Conservation (phyloP, 2,797 vertebrate genomes). For the Pogonophryne albipinna region DNA sequence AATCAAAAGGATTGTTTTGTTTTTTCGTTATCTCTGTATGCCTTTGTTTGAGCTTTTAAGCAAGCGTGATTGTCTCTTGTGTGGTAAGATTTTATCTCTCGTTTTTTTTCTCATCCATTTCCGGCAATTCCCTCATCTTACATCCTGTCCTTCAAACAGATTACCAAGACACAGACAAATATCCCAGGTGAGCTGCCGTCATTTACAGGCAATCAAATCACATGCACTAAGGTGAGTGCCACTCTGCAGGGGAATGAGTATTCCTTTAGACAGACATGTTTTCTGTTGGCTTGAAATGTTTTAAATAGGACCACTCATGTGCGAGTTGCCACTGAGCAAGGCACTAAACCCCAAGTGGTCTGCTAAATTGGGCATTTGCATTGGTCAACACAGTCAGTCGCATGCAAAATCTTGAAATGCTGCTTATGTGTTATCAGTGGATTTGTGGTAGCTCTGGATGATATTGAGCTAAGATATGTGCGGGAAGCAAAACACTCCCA, state of each 20-base stretch:
- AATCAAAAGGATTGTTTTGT: not conserved
- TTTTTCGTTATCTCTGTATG: not conserved
- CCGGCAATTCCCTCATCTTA: constrained; percentile 57
- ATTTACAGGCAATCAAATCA: constrained; percentile 66
- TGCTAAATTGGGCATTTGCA: not conserved
- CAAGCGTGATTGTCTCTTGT: constrained; percentile 27
- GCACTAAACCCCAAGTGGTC: not conserved
- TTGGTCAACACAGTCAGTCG: no score
- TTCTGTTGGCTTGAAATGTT: not conserved
- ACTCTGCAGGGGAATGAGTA: constrained; percentile 23
- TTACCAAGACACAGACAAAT: constrained; percentile 54
- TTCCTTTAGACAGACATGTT: constrained; percentile 25
- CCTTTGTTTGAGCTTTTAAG: constrained; percentile 43
- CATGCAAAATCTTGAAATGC: not conserved
- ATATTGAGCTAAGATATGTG: constrained; percentile 48
- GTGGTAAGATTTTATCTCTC: constrained; percentile 65
- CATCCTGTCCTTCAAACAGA: constrained; percentile 67
- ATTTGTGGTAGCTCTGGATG: not conserved
- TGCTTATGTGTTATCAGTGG: constrained; percentile 4
- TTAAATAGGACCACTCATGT: no score
- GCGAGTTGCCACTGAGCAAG: not conserved
- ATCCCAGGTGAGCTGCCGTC: constrained; percentile 53
- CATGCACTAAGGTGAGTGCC: constrained; percentile 59
- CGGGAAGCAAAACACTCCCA: constrained; percentile 16
- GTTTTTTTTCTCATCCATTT: constrained; percentile 63